These are phyloP conservation scores for Thereva unica DNA, from an alignment of 2,888 invertebrate species.

Conservation along the genomic window DNA sequence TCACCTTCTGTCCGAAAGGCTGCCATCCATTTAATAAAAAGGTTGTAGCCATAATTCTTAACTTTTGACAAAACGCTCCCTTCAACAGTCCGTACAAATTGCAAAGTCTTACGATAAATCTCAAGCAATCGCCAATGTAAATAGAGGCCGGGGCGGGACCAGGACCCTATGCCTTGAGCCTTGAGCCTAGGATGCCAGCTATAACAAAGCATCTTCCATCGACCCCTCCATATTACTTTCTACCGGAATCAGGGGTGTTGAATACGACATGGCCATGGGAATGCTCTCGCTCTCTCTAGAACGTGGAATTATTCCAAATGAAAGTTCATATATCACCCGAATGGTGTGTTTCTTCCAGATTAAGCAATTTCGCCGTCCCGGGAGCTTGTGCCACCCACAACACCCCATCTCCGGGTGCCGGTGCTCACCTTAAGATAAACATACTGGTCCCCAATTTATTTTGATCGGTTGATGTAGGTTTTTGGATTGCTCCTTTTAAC, in stretches of 20 bases:
- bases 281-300: not conserved
- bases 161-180: conserved; percentile 1
- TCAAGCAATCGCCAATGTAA: conserved; percentile 23
- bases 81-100: conserved; percentile 30
- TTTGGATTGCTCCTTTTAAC: too few relatives aligned
- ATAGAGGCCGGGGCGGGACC: conserved; percentile 12
- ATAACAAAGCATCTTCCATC: conserved; percentile 9
- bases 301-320: conserved; percentile 32
- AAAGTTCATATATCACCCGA: conserved; percentile 23
- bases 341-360: conserved; percentile 31
- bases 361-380: conserved; percentile 5
- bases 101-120: conserved; percentile 33
- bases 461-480: too few relatives aligned
- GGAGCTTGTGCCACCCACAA: not conserved
- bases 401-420: too few relatives aligned
- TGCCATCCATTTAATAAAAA: conserved; percentile 27
- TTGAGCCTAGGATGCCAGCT: conserved; percentile 9
- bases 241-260: conserved; percentile 7
- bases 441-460: too few relatives aligned
- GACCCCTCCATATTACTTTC: conserved; percentile 4
- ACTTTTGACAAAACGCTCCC: conserved; percentile 31
- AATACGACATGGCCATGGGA: too few relatives aligned
- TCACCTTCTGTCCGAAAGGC: conserved; percentile 20
- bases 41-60: conserved; percentile 32
- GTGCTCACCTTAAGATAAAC: too few relatives aligned